Percentiles rank a stretch among this genome's conserved stretches.
These are phyloP conservation scores for Neoascia interrupta DNA, from an alignment of 2,888 invertebrate genomes.

Conservation along the genomic window DNA sequence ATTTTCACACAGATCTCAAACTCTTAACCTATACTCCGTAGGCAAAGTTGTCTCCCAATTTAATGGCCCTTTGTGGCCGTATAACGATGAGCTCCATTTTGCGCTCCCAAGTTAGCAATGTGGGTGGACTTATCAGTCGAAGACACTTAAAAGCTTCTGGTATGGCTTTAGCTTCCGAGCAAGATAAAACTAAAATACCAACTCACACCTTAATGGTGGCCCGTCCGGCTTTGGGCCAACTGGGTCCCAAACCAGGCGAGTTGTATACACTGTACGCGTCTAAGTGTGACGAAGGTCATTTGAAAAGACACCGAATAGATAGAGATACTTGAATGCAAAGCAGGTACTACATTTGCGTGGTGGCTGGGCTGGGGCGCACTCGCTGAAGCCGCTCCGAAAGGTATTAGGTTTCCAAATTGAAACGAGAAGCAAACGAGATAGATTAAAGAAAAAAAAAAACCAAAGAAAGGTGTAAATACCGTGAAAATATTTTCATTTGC, in stretches of 20 bases:
- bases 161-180: constrained; percentile 51
- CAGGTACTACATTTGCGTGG: no score
- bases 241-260: constrained; percentile 20
- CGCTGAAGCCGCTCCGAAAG: constrained; percentile 12
- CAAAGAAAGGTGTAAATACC: constrained; percentile 58
- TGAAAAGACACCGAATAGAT: constrained; percentile 25
- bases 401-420: constrained; percentile 49
- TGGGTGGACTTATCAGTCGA: no score
- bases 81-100: background rate
- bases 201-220: no score
- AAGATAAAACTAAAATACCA: constrained; percentile 42
- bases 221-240: no score
- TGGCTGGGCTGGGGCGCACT: no score
- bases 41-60: no score
- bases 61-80: constrained; percentile 42
- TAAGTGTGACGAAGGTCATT: constrained; percentile 60
- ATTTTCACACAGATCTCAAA: no score
- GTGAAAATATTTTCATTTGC: constrained; percentile 52
- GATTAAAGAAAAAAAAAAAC: constrained; percentile 13
- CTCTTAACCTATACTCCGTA: no score
- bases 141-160: constrained; percentile 26
- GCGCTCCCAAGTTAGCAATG: no score
- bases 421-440: constrained; percentile 31
- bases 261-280: no score
- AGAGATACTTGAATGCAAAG: constrained; percentile 40